Base-by-base conservation (phyloP, 2,113 vertebrate species). In the Callocephalon fimbriatum region DNA sequence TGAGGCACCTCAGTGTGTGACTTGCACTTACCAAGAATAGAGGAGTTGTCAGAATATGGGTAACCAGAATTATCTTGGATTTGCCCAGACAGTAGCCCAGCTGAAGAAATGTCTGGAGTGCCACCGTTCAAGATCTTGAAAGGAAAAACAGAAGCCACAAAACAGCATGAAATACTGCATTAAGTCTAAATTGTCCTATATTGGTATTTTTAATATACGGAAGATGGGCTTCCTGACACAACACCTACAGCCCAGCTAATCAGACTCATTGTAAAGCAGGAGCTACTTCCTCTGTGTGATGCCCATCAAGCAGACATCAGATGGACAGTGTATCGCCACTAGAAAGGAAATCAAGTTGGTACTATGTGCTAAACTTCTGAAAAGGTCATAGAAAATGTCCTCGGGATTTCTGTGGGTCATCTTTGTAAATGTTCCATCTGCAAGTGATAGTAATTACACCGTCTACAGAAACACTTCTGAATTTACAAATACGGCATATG, bases 31-130 rank as follows among this genome's bases (percentile, higher is more conserved):
- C 99, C 99, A 94, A 99, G 99, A 96, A 99, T 98, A 66, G 99
- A 99, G 97, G 99, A 99, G 97, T 98, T 99, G 94, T 99, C 98
- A 8, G 99, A 99, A 97, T 99, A 99, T 0, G 99, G 99, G 93
- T 99, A 99, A 47, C 99, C 99, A 20, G 99, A 98, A n/a, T 98
- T 99, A 78, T 99, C 99, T 7, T 99, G 99, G 75, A 98, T 97
- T 85, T 98, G 98, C 58, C 99, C 99, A n/a, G 99, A 98, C 15
- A 99, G 96, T 70, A 99, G 95, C 83, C 99, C 99, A 22, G 98
- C 98, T 85, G 98, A 99, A 38, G 99, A 98, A 97, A 99, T 98
- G 68, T 99, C 99, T 37, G 99, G 98, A 78, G 99, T 99, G 86
- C 99, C 99, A 92, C 99, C 99, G 18, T 99, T 99, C 95, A 99